Percentiles rank a stretch among this genome's conserved stretches.
phyloP scores from a whole-genome alignment of 2,888 invertebrate genomes.

The Protophormia terraenovae region DNA sequence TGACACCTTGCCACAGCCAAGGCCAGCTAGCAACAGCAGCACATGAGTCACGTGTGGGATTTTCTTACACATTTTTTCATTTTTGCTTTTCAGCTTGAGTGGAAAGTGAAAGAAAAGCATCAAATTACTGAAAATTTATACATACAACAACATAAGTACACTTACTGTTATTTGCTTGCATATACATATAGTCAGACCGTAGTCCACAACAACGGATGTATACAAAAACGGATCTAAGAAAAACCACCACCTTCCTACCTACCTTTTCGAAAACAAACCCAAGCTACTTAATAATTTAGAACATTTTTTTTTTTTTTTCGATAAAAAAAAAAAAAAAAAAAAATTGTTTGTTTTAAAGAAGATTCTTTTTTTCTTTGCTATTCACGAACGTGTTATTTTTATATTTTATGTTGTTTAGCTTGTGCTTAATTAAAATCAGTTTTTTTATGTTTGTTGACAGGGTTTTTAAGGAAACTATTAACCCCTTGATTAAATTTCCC shows the following conservation, averaged over 20 bases:
- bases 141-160: neutral
- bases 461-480: conserved; percentile 22
- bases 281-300: conserved; percentile 1
- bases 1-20: conserved; percentile 35
- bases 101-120: conserved; percentile 20
- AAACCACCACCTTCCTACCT: conserved; percentile 43
- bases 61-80: conserved; percentile 31
- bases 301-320: neutral
- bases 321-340: neutral
- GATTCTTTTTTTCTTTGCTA: neutral
- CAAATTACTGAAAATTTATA: neutral
- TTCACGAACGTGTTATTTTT: neutral
- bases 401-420: neutral
- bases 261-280: neutral
- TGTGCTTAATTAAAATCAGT: neutral
- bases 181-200: too few species aligned
- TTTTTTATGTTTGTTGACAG: neutral
- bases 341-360: neutral
- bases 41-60: conserved; percentile 47
- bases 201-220: neutral
- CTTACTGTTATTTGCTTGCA: too few species aligned
- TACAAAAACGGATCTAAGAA: neutral
- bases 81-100: neutral
- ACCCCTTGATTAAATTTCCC: neutral
- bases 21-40: conserved; percentile 25